phyloP scores from a whole-genome alignment of 2,888 invertebrate species.

The Rotaria sp. region DNA sequence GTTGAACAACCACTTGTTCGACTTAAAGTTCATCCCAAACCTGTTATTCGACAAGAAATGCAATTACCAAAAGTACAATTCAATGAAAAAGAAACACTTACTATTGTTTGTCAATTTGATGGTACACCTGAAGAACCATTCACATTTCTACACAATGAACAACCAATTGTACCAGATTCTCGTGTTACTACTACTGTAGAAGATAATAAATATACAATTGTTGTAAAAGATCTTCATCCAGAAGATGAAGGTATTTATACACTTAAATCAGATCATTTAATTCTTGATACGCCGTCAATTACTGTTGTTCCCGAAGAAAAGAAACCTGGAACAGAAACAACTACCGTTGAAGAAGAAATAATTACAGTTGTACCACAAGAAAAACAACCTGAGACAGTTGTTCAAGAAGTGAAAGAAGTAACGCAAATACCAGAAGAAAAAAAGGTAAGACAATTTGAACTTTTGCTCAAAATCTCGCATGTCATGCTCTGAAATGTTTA shows the following conservation, averaged over 20 bases:
- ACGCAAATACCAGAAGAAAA: too few relatives aligned
- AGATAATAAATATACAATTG: background rate
- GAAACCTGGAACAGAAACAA: background rate
- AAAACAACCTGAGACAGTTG: too few relatives aligned
- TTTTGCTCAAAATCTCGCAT: too few relatives aligned
- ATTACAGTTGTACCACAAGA: too few relatives aligned
- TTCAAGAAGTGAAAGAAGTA: background rate
- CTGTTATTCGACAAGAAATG: too few relatives aligned
- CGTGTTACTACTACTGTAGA: background rate
- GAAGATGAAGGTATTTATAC: slow-evolving; percentile 12
- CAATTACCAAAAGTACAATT: too few relatives aligned
- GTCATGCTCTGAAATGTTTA: too few relatives aligned
- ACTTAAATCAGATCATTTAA: background rate
- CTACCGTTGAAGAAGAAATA: background rate
- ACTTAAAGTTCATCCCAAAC: too few relatives aligned
- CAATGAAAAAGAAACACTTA: too few relatives aligned
- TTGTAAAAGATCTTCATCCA: background rate
- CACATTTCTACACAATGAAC: background rate
- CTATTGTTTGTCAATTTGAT: too few relatives aligned
- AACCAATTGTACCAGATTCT: background rate
- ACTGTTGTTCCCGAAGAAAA: background rate
- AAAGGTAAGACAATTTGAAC: too few relatives aligned
- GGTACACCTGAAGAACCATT: background rate
- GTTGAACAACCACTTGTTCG: too few relatives aligned
- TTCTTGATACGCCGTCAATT: background rate